These are phyloP conservation scores for Ephydatia muelleri DNA, from an alignment of 37 sponge, comb jelly and placozoan species.

Conservation along the genomic window DNA sequence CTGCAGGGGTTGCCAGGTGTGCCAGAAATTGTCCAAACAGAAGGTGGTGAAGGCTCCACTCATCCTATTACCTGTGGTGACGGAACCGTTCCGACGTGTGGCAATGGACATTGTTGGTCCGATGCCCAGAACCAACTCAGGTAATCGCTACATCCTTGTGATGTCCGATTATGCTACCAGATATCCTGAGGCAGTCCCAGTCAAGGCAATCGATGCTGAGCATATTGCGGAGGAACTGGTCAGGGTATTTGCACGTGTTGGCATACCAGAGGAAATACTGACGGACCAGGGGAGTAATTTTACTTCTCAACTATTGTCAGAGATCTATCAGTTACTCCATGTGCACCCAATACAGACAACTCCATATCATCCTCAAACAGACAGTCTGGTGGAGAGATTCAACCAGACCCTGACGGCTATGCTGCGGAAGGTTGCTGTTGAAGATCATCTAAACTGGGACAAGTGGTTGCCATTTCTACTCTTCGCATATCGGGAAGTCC, in stretches of 20 bases:
- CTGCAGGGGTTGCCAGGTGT: conserved; percentile 12
- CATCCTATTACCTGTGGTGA: conserved; percentile 16
- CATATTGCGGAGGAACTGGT: conserved; percentile 37
- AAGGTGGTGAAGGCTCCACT: conserved; percentile 16
- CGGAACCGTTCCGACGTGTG: conserved; percentile 1
- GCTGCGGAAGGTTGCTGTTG: background rate
- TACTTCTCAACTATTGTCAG: conserved; percentile 15
- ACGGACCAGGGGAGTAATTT: conserved; percentile 36
- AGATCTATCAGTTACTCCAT: conserved; percentile 28
- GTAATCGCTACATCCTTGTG: conserved; percentile 11
- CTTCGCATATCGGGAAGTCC: conserved; percentile 44
- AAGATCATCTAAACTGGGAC: conserved; percentile 21
- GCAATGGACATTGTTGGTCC: conserved; percentile 37
- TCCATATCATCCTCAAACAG: conserved; percentile 50
- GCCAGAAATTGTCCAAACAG: conserved; percentile 31
- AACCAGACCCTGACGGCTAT: conserved; percentile 32
- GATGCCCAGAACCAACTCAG: conserved; percentile 6
- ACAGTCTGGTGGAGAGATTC: conserved; percentile 48
- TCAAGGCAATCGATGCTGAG: conserved; percentile 21
- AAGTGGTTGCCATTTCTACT: conserved; percentile 17
- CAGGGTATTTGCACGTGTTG: conserved; percentile 14
- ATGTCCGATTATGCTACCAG: conserved; percentile 39
- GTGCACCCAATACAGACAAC: conserved; percentile 27
- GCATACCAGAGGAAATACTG: conserved; percentile 30
- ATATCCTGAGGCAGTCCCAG: conserved; percentile 44